phyloP scores from a whole-genome alignment of 2,113 vertebrate genomes.

The Halcyon malimbica region DNA sequence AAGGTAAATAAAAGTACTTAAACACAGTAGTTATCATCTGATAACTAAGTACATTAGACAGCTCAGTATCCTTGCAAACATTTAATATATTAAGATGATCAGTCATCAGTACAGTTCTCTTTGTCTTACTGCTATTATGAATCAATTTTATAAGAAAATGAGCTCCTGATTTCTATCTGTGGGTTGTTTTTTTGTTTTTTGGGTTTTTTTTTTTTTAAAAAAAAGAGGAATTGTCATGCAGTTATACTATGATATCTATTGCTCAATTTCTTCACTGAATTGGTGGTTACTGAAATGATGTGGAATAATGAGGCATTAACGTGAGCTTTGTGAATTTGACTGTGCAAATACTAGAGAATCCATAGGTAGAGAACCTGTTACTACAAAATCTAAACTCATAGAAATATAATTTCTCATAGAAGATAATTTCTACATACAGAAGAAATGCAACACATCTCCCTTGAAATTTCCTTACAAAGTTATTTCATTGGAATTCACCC shows the following conservation, averaged over 20 bases:
- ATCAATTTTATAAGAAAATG: conserved; percentile 47
- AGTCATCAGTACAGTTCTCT: conserved; percentile 6
- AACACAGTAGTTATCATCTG: conserved; percentile 40
- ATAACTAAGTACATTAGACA: conserved; percentile 38
- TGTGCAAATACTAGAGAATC: background rate
- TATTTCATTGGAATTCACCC: background rate
- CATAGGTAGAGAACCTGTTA: no score
- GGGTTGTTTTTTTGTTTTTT: no score
- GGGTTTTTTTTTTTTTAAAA: no score
- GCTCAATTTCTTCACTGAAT: background rate
- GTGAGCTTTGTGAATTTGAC: background rate
- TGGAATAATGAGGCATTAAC: background rate
- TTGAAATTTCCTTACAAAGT: background rate
- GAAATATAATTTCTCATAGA: background rate
- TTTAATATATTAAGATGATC: conserved; percentile 59
- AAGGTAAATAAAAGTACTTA: conserved; percentile 55
- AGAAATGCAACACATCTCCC: background rate
- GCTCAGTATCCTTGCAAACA: conserved; percentile 53
- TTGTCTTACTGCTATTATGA: background rate
- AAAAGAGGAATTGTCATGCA: background rate
- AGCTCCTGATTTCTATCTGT: background rate
- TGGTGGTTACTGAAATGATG: background rate
- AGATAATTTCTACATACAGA: background rate
- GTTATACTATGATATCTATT: background rate
- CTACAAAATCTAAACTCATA: no score